Evolutionary conservation across 2,888 invertebrate genomes (phyloP).

Genomic region (Pristionchus arcanus): DNA sequence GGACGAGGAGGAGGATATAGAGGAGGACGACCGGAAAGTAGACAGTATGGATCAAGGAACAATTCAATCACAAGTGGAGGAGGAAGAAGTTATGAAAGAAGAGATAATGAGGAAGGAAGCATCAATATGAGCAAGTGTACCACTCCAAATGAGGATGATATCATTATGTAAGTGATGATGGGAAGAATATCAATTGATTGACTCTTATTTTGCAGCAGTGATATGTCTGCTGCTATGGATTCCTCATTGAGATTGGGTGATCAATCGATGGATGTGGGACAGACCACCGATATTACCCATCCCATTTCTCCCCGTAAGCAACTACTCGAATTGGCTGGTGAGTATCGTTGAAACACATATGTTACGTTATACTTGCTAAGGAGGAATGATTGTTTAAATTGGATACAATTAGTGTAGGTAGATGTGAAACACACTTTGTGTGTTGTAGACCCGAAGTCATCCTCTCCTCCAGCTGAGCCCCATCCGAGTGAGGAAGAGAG

Average conservation of each 20-base stretch:
- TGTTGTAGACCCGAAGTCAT: constrained; percentile 27
- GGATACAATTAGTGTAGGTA: not conserved
- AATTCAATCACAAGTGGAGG: constrained; percentile 44
- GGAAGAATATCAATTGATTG: not conserved
- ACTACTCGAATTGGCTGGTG: constrained; percentile 44
- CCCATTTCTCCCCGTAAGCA: not conserved
- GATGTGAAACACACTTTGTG: not conserved
- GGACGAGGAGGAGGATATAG: constrained; percentile 7
- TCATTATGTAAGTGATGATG: not conserved
- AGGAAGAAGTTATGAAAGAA: constrained; percentile 13
- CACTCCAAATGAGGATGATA: constrained; percentile 31
- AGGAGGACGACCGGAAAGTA: constrained; percentile 5
- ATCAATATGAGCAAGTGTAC: constrained; percentile 21
- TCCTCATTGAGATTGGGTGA: not conserved
- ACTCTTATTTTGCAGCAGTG: not conserved
- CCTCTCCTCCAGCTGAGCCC: constrained; percentile 44
- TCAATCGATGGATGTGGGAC: not conserved
- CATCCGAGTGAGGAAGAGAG: not conserved
- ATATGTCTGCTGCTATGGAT: not conserved
- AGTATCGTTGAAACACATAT: not conserved
- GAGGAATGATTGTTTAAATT: too few relatives aligned
- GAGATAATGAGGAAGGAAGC: constrained; percentile 1
- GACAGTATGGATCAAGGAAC: constrained; percentile 2
- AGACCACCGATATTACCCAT: too few relatives aligned
- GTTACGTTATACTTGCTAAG: too few relatives aligned